Evolutionary conservation across 1,140 invertebrate species (phyloP).

Genomic region (honey bee (Apis mellifera)): DNA sequence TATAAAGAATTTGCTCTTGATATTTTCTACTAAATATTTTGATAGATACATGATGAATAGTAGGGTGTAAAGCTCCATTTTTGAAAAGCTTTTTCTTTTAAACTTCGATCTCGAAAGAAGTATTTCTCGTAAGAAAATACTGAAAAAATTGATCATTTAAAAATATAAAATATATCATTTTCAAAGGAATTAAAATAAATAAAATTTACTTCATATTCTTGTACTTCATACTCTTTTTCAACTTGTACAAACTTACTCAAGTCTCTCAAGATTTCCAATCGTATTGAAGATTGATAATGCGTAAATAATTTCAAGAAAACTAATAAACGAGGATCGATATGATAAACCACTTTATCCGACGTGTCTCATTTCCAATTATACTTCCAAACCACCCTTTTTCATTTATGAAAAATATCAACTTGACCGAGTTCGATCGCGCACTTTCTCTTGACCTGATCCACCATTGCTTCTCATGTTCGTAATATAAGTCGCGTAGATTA

Average conservation of each 20-base stretch:
- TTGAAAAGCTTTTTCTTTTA: too few relatives aligned
- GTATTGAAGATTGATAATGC: neutral
- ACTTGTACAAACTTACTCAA: neutral
- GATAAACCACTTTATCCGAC: neutral
- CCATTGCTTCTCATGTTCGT: neutral
- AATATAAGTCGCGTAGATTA: conserved; percentile 1
- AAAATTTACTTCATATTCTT: neutral
- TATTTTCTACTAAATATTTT: too few relatives aligned
- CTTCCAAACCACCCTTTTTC: neutral
- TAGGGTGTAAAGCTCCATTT: too few relatives aligned
- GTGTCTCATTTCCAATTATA: neutral
- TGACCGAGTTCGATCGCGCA: conserved; percentile 34
- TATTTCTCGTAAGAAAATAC: too few relatives aligned
- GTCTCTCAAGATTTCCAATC: neutral
- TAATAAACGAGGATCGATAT: neutral
- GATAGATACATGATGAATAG: too few relatives aligned
- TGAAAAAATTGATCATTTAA: too few relatives aligned
- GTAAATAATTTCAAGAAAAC: neutral
- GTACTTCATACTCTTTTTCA: neutral
- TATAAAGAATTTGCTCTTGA: too few relatives aligned
- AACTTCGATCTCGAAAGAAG: too few relatives aligned
- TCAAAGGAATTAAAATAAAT: neutral
- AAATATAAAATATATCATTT: too few relatives aligned
- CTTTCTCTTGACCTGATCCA: conserved; percentile 20
- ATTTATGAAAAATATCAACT: conserved; percentile 33